A percentile compares a stretch with the other conserved stretches of the same genome.
Evolutionary conservation across 2,113 vertebrate species (phyloP).

Genomic region (Mobula birostris): DNA sequence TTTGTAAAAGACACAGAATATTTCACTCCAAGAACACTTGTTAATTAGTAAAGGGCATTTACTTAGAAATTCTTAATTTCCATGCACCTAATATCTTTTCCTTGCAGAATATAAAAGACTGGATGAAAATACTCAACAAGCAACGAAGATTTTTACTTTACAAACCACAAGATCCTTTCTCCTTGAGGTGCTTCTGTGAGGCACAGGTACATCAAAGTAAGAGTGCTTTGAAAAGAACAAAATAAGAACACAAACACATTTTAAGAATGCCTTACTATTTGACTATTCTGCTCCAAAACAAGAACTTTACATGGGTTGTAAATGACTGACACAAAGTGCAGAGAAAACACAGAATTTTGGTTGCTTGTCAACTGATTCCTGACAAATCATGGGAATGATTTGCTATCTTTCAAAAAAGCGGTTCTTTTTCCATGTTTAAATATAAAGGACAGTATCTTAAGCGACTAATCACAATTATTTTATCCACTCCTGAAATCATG

Average conservation of each 20-base stretch:
- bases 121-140: background rate
- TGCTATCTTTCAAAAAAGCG: background rate
- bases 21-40: background rate
- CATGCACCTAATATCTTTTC: background rate
- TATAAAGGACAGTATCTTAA: background rate
- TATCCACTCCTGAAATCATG: background rate
- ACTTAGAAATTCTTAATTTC: background rate
- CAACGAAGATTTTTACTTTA: slow-evolving; percentile 44
- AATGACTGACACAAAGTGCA: background rate
- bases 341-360: background rate
- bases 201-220: slow-evolving; percentile 56
- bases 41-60: background rate
- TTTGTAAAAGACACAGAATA: background rate
- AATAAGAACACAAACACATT: background rate
- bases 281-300: background rate
- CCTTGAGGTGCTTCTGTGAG: slow-evolving; percentile 60
- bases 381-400: background rate
- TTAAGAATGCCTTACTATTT: background rate
- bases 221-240: slow-evolving; percentile 62
- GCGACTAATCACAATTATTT: background rate
- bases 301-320: background rate
- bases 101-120: background rate
- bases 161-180: slow-evolving; percentile 71
- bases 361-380: background rate
- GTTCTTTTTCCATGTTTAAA: background rate